phyloP scores from a whole-genome alignment of 2,888 invertebrate species.

The Pristionchus entomophagus region DNA sequence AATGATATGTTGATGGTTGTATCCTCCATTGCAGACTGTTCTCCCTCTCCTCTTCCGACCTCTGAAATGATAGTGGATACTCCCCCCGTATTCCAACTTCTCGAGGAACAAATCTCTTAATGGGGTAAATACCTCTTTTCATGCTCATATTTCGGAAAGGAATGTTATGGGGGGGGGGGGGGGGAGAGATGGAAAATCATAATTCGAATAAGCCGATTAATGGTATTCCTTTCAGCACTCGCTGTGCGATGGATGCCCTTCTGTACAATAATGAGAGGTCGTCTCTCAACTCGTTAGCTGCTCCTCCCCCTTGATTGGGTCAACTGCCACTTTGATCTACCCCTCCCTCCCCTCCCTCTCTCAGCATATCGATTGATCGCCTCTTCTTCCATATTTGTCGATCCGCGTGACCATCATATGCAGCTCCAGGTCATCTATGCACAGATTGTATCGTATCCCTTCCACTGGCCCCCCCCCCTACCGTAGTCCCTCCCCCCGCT shows the following conservation, averaged over 20 bases:
- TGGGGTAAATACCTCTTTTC: neutral
- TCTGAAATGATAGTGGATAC: constrained; percentile 9
- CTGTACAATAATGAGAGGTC: neutral
- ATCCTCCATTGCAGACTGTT: neutral
- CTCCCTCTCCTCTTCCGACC: constrained; percentile 3
- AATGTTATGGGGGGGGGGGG: too few relatives aligned
- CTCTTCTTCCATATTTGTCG: neutral
- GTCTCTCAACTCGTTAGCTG: neutral
- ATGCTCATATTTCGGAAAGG: neutral
- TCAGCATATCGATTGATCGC: neutral
- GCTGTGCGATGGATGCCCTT: constrained; percentile 8
- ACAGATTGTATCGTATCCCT: constrained; percentile 20
- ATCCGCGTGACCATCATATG: neutral
- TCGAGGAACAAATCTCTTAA: neutral
- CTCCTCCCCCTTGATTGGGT: neutral
- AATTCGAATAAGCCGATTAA: too few relatives aligned
- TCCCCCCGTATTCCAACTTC: constrained; percentile 10
- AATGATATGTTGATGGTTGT: too few relatives aligned
- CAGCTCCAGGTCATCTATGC: constrained; percentile 15
- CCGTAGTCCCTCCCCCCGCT: neutral
- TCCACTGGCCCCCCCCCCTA: neutral
- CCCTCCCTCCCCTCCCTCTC: neutral
- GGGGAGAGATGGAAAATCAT: too few relatives aligned
- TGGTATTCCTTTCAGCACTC: neutral
- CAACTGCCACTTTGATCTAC: constrained; percentile 14